Percentiles rank a stretch among this genome's conserved stretches.
Conservation (phyloP, 2,888 invertebrate species). For the Pyralis farinalis region DNA sequence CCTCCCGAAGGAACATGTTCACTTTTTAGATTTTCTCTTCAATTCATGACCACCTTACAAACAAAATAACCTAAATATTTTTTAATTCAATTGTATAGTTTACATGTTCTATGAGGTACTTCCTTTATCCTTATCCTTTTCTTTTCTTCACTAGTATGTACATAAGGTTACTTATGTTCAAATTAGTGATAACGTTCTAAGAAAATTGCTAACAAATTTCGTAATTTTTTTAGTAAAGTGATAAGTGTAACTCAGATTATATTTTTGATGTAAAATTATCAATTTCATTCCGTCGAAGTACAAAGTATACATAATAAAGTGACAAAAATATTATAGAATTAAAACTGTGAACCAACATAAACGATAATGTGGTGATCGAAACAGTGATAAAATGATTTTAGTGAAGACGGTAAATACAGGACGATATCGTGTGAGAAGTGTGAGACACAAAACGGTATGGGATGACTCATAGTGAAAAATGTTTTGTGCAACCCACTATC, state of each 20-base stretch:
- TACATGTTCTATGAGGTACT: constrained; percentile 59
- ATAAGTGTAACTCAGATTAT: constrained; percentile 58
- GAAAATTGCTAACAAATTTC: constrained; percentile 22
- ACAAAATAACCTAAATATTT: neutral
- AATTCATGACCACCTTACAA: constrained; percentile 1
- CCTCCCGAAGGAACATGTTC: constrained; percentile 55
- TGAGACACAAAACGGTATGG: constrained; percentile 74
- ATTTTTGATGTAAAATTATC: constrained; percentile 64
- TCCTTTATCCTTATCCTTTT: constrained; percentile 32
- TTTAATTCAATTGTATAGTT: constrained; percentile 22
- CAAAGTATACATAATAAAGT: constrained; percentile 61
- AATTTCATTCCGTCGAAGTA: constrained; percentile 69
- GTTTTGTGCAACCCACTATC: constrained; percentile 64
- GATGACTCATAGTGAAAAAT: constrained; percentile 79
- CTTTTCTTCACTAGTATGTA: constrained; percentile 49
- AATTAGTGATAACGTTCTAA: constrained; percentile 42
- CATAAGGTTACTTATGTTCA: constrained; percentile 65
- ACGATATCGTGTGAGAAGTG: constrained; percentile 63
- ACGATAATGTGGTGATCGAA: constrained; percentile 49
- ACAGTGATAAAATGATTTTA: constrained; percentile 60
- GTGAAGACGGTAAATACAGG: constrained; percentile 41
- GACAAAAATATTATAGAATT: constrained; percentile 36
- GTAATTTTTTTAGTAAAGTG: constrained; percentile 57
- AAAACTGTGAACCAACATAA: constrained; percentile 41
- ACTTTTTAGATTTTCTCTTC: constrained; percentile 26